Base-by-base conservation (phyloP, 1,140 invertebrate species). In the Drosophila busckii region DNA sequence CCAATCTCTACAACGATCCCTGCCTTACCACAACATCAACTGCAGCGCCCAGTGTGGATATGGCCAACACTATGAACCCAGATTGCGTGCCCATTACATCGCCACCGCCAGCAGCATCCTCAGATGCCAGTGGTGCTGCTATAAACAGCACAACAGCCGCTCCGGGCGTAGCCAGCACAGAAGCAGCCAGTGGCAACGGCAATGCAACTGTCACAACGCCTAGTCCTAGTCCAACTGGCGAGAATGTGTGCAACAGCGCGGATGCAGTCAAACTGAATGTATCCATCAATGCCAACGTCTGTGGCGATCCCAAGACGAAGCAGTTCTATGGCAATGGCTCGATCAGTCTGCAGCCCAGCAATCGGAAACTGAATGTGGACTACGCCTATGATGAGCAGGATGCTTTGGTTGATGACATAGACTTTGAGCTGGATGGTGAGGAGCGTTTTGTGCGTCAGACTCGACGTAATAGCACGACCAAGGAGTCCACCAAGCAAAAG, bases 281-380 rank as follows among this genome's bases (percentile, higher is more conserved):
- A 0, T 52, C 63, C 8, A 53, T 86, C 6, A 75, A 70, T 37
- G 84, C 78, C 12, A 66, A 68, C 35, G 55, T 86, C 4, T 69
- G 71, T 13, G 61, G 62, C 0, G 67, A 84, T 22, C 66, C 67
- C 0, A 76, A 66, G 19, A 63, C 70, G 0, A 85, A 82, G n/a
- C 46, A 58, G 23, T 66, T 71, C 42, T 67, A 32, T 23, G 78
- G 84, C 15, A 86, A 86, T 40, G 84, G 84, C 0, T 67, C 84
- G 0, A 60, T 86, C 6, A 61, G 49, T 9, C 9, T 86, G 22
- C 28, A 46, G 15, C 75, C 70, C 0, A 45, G 23, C 3, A 29
- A 35, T 3, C 7, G 26, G 8, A 31, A 37, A 15, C 7, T 56
- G 2, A 10, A 22, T 8, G 6, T 22, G 2, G 56, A 42, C 5